phyloP scores from a whole-genome alignment of 2,113 vertebrate species.

The Lycaon pictus region DNA sequence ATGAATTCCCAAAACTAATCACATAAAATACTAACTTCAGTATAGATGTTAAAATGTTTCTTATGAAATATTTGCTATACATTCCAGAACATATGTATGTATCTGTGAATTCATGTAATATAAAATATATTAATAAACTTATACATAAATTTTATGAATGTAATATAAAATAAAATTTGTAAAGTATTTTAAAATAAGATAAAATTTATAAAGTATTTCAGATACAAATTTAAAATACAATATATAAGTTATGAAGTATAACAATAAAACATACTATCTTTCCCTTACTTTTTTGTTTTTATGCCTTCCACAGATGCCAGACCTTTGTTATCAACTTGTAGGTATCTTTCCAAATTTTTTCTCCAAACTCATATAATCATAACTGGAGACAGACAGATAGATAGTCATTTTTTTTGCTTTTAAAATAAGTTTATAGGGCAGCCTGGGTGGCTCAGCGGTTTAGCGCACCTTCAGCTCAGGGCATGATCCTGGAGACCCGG shows the following conservation, averaged over 20 bases:
- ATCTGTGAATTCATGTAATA: neutral
- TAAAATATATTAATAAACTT: neutral
- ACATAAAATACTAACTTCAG: neutral
- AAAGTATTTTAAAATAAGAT: neutral
- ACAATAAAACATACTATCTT: neutral
- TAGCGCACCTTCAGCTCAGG: too few species aligned
- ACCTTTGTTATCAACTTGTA: neutral
- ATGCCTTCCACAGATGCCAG: neutral
- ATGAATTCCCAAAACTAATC: neutral
- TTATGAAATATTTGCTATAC: neutral
- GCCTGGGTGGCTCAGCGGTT: too few species aligned
- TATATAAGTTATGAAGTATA: neutral
- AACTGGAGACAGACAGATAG: neutral
- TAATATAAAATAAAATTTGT: neutral
- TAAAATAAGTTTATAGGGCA: neutral
- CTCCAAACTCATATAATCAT: slow-evolving; percentile 1
- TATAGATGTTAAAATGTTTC: neutral
- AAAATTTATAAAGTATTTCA: neutral
- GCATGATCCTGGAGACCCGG: too few species aligned
- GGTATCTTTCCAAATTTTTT: neutral
- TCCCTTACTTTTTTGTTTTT: neutral
- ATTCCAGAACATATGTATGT: neutral
- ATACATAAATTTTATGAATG: neutral
- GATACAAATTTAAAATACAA: neutral
- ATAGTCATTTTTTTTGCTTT: neutral